These are phyloP conservation scores for Excalfactoria chinensis DNA, from an alignment of 2,113 vertebrate genomes.

Conservation along the genomic window DNA sequence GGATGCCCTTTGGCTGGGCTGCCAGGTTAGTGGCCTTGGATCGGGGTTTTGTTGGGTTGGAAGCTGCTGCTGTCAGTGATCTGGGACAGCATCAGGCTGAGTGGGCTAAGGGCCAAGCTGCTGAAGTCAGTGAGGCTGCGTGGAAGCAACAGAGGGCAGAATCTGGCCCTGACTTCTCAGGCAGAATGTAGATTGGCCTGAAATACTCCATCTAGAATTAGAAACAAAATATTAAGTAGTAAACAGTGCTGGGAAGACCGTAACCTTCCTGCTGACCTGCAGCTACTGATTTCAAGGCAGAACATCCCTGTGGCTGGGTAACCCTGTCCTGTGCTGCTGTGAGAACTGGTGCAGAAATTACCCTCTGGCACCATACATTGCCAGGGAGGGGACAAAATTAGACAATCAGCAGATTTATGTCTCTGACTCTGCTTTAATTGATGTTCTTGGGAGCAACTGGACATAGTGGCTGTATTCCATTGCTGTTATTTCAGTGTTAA, in stretches of 20 bases:
- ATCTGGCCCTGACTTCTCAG: neutral
- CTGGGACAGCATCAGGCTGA: fast-evolving
- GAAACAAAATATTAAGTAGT: slow-evolving; percentile 31
- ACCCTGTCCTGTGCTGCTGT: fast-evolving
- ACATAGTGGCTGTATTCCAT: neutral
- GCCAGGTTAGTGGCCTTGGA: slow-evolving; percentile 85
- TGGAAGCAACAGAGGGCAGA: neutral
- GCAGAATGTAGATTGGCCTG: neutral
- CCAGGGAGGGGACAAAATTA: neutral
- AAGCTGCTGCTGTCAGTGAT: neutral
- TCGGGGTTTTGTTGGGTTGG: fast-evolving
- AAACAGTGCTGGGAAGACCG: slow-evolving; percentile 51
- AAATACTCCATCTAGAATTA: slow-evolving; percentile 5
- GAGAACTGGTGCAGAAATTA: neutral
- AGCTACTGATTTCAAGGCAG: neutral
- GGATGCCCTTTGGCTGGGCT: slow-evolving; percentile 98
- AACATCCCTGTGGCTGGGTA: neutral
- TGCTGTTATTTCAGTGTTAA: neutral
- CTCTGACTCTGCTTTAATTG: neutral
- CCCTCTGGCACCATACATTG: neutral
- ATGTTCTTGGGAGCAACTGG: neutral
- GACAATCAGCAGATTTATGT: neutral
- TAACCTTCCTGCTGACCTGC: slow-evolving; percentile 43
- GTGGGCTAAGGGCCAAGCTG: neutral
- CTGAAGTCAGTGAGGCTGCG: neutral